Base-by-base conservation (phyloP, 2,113 vertebrate species). In the Cinclus mexicanus region DNA sequence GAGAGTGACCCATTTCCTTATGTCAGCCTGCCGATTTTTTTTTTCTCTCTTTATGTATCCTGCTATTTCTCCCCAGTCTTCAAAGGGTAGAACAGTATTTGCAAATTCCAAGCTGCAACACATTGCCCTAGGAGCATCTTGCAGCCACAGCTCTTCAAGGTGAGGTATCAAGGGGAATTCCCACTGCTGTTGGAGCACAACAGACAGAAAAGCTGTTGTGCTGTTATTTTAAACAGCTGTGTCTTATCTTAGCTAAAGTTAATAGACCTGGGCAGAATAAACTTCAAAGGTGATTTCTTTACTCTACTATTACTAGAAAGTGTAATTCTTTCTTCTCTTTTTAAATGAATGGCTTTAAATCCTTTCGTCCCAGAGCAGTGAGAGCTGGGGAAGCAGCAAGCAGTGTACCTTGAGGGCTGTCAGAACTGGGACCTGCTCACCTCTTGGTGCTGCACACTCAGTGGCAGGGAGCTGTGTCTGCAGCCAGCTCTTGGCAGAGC, bases 151-250 rank as follows among this genome's bases (percentile, higher is more conserved):
- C 22, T 60, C 57, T 72, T 21, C 25, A 50, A 67, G 49, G 28
- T 37, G 46, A 86, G 8, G 15, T 22, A 25, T 12, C 0, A 8
- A 78, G 24, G 17, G 14, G 35, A 14, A 61, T 87, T 89, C 11
- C 4, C 4, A 3, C 18, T 39, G 41, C 70, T 85, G 8, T 47
- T 72, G 60, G 56, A 81, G 55, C 33, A 74, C 71, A 87, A 49
- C 23, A 83, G 47, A 29, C 8, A 44, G 53, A 49, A 64, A 92
- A 96, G 39, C n/a, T 57, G 41, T 37, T 81, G 47, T 74, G 49
- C 12, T 93, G 47, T 76, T 87, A 49, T 89, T 92, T 95, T 81
- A 84, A 95, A 75, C 64, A 91, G 12, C 67, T 78, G 56, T 39
- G 47, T 49, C 42, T 80, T 77, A 61, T 71, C 28, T 82, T 81